Conservation (phyloP, 2,797 vertebrate species). For the Tragopan temminckii region DNA sequence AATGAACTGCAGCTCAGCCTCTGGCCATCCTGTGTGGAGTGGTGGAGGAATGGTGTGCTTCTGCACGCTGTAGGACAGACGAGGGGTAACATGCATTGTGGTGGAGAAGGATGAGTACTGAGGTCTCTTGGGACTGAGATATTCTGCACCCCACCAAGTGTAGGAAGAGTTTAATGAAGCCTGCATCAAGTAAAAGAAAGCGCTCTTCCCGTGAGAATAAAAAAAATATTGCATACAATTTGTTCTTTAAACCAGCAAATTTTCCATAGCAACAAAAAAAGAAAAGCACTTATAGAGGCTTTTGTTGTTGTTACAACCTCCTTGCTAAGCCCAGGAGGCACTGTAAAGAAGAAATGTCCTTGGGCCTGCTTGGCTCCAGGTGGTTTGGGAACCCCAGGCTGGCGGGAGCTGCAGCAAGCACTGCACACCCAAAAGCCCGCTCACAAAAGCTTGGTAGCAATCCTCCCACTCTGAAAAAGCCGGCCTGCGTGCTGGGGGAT, state of each 20-base stretch:
- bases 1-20: not conserved
- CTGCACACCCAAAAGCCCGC: rapidly evolving
- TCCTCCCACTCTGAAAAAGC: not conserved
- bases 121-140: not conserved
- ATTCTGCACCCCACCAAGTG: not conserved
- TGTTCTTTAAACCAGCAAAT: not conserved
- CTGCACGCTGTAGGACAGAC: not conserved
- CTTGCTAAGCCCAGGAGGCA: rapidly evolving
- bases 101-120: not conserved
- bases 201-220: not conserved
- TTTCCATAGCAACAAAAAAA: not conserved
- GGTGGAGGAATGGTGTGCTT: not conserved
- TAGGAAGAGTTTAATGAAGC: not conserved
- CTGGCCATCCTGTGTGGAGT: not conserved
- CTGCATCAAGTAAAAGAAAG: not conserved
- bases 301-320: not conserved
- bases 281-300: not conserved
- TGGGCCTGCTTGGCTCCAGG: rapidly evolving
- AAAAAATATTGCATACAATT: not conserved
- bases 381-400: not conserved
- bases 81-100: not conserved
- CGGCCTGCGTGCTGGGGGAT: not conserved
- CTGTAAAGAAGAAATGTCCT: not conserved
- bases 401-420: not conserved
- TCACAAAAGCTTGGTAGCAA: not conserved